A percentile compares a stretch with the other conserved stretches of the same genome.
Conservation (phyloP, 2,888 invertebrate genomes). For the Synergus itoensis region DNA sequence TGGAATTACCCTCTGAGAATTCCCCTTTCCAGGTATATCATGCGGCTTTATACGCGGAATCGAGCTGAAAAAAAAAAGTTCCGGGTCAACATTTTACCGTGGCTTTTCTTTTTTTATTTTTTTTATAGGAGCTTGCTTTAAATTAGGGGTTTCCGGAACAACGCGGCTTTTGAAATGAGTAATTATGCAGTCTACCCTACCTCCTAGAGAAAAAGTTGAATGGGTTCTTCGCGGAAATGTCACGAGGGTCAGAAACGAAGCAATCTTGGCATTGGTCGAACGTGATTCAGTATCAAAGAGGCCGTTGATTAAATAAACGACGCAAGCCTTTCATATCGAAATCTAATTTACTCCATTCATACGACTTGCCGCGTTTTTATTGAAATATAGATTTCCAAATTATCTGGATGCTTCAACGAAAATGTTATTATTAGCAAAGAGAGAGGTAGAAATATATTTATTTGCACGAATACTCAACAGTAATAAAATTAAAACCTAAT, state of each 20-base stretch:
- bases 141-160: constrained; percentile 21
- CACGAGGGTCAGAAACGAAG: constrained; percentile 10
- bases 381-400: neutral
- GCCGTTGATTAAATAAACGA: neutral
- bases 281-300: neutral
- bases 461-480: too few relatives aligned
- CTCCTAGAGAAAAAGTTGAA: neutral
- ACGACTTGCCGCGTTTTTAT: neutral
- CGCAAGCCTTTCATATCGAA: neutral
- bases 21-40: neutral
- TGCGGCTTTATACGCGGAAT: constrained; percentile 7
- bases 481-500: neutral
- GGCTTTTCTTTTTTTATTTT: neutral
- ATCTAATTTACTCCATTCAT: constrained; percentile 15
- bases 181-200: constrained; percentile 15
- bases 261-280: constrained; percentile 24
- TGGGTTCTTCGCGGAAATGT: constrained; percentile 19
- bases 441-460: neutral
- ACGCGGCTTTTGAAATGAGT: constrained; percentile 29
- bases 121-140: constrained; percentile 15
- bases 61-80: constrained; percentile 1
- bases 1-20: constrained; percentile 15
- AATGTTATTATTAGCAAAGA: neutral
- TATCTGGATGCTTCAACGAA: neutral
- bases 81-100: constrained; percentile 14